Evolutionary conservation across 1,140 invertebrate genomes (phyloP).

Genomic region (Hermatobates lingyangjiaoensis): DNA sequence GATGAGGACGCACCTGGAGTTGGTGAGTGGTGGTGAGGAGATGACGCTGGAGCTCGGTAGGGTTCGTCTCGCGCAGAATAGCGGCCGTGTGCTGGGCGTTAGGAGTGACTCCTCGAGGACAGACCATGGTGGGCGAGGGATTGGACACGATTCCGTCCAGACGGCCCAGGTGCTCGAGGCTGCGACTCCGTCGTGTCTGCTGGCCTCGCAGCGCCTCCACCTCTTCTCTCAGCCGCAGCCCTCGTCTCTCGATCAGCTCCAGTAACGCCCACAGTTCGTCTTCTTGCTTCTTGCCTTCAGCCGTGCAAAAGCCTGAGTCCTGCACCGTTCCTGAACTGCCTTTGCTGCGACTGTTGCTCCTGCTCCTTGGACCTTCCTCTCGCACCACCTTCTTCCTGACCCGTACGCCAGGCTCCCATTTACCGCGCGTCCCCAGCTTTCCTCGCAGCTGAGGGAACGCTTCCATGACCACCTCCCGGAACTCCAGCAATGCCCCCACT

Average conservation of each 20-base stretch:
- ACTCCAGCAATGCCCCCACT: constrained; percentile 69
- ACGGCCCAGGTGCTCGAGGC: constrained; percentile 13
- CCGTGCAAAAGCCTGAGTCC: constrained; percentile 68
- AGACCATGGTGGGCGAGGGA: constrained; percentile 14
- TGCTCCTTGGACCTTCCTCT: constrained; percentile 27
- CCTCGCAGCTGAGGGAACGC: constrained; percentile 70
- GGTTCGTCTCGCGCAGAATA: constrained; percentile 60
- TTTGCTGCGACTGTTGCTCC: constrained; percentile 12
- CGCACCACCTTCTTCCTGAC: constrained; percentile 38
- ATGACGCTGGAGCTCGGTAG: constrained; percentile 62
- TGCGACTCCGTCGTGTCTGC: not conserved
- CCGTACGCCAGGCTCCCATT: constrained; percentile 56
- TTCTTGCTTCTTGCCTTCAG: constrained; percentile 31
- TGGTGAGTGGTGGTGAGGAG: constrained; percentile 61
- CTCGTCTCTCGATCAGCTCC: constrained; percentile 65
- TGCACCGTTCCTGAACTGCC: constrained; percentile 41
- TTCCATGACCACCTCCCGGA: constrained; percentile 77
- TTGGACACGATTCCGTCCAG: constrained; percentile 20
- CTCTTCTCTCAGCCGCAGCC: constrained; percentile 51
- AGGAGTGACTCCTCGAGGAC: constrained; percentile 17
- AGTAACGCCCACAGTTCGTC: constrained; percentile 69
- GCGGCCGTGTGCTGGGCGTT: constrained; percentile 46
- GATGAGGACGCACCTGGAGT: constrained; percentile 44
- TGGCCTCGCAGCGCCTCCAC: constrained; percentile 27
- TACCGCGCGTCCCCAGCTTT: constrained; percentile 35